Evolutionary conservation across 2,888 invertebrate genomes (phyloP).

Genomic region (Scaptomyza polygonia): DNA sequence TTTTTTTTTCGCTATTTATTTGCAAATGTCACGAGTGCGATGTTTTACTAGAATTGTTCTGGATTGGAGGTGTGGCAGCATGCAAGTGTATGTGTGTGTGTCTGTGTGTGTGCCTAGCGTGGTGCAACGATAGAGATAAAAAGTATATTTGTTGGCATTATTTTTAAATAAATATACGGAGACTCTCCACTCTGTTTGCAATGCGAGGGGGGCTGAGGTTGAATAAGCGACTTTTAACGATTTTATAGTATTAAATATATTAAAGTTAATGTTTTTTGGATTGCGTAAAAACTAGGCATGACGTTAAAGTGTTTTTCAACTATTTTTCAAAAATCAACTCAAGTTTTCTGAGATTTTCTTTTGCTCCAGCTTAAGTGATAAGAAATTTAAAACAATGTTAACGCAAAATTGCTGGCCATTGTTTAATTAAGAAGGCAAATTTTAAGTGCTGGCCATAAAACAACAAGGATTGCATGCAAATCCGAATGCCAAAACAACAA

Average conservation of each 20-base stretch:
- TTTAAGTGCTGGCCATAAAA: conserved; percentile 3
- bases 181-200: not conserved
- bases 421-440: conserved; percentile 19
- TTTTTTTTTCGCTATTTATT: conserved; percentile 63
- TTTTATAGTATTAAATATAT: not conserved
- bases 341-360: not conserved
- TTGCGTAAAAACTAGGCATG: not conserved
- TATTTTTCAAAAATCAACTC: not conserved
- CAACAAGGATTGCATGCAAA: conserved; percentile 22
- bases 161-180: not conserved
- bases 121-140: conserved; percentile 55
- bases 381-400: not conserved
- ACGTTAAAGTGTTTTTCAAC: not conserved
- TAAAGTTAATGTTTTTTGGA: not conserved
- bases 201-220: not conserved
- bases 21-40: conserved; percentile 72
- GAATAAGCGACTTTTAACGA: not conserved
- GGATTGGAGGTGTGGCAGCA: conserved; percentile 4
- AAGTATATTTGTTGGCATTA: conserved; percentile 32
- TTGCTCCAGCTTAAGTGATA: not conserved
- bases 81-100: not conserved
- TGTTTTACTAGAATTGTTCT: conserved; percentile 22
- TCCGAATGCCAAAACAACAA: not conserved
- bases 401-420: not conserved
- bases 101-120: conserved; percentile 7